Evolutionary conservation across 2,888 invertebrate species (phyloP).

Genomic region (Cephus nigrinus): DNA sequence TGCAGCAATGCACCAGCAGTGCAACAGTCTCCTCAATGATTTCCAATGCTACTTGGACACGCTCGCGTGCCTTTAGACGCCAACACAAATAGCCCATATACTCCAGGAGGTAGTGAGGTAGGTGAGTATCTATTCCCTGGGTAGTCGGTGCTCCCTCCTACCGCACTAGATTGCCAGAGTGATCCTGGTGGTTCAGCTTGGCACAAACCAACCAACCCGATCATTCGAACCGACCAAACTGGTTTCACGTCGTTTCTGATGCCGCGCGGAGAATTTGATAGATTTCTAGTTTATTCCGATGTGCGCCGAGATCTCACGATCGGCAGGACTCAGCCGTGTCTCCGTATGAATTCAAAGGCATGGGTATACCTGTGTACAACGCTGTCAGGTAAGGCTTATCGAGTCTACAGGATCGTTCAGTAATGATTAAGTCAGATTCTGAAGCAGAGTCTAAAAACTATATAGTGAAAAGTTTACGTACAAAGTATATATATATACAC

Average conservation of each 20-base stretch:
- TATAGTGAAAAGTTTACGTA: not conserved
- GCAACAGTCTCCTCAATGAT: conserved; percentile 43
- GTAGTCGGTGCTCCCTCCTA: not conserved
- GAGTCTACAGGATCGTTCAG: no score
- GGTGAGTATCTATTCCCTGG: conserved; percentile 35
- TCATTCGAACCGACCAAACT: conserved; percentile 63
- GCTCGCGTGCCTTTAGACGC: not conserved
- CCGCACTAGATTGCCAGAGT: conserved; percentile 11
- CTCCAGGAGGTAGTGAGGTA: conserved; percentile 24
- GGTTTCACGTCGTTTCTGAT: conserved; percentile 62
- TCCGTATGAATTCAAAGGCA: not conserved
- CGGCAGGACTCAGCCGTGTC: not conserved
- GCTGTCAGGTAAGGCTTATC: no score
- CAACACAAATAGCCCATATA: not conserved
- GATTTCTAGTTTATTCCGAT: conserved; percentile 57
- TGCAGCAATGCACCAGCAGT: not conserved
- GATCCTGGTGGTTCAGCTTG: conserved; percentile 31
- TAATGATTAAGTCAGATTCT: not conserved
- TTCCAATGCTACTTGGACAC: conserved; percentile 39
- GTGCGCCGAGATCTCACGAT: conserved; percentile 30
- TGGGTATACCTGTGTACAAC: not conserved
- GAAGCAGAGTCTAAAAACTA: not conserved
- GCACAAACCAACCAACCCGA: conserved; percentile 54
- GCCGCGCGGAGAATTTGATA: conserved; percentile 61
- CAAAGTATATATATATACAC: not conserved